A percentile compares a stretch with the other conserved stretches of the same genome.
These are phyloP conservation scores for Noturus placidus DNA, from an alignment of 2,113 vertebrate species.

Conservation along the genomic window DNA sequence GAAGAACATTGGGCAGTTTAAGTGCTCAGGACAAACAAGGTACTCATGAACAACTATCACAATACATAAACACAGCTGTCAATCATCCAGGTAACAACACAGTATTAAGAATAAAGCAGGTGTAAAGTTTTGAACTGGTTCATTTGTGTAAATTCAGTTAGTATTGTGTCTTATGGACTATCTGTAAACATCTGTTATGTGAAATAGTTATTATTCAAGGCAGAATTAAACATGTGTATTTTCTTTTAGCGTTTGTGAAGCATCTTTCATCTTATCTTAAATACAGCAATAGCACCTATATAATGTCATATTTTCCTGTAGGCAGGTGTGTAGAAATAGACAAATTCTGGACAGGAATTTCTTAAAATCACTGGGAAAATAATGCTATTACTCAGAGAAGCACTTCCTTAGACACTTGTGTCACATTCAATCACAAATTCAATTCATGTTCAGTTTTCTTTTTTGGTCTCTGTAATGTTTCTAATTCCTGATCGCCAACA, in stretches of 20 bases:
- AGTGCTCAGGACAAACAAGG: no score
- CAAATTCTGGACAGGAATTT: neutral
- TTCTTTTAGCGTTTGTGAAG: neutral
- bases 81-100: no score
- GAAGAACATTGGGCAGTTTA: no score
- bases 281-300: neutral
- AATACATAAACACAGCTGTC: no score
- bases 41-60: no score
- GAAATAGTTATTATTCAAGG: no score
- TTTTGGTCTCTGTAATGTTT: neutral
- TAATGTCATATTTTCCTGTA: neutral
- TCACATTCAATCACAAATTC: neutral
- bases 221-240: neutral
- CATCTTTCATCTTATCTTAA: neutral
- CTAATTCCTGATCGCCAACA: neutral
- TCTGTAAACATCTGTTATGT: no score
- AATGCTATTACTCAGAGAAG: neutral
- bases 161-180: no score
- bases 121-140: no score
- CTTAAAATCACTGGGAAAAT: neutral
- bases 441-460: neutral
- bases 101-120: no score
- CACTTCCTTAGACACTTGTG: neutral
- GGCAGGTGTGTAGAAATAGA: neutral
- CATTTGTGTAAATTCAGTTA: no score